phyloP scores from a whole-genome alignment of 1,140 invertebrate genomes.

The Plectus sambesii region DNA sequence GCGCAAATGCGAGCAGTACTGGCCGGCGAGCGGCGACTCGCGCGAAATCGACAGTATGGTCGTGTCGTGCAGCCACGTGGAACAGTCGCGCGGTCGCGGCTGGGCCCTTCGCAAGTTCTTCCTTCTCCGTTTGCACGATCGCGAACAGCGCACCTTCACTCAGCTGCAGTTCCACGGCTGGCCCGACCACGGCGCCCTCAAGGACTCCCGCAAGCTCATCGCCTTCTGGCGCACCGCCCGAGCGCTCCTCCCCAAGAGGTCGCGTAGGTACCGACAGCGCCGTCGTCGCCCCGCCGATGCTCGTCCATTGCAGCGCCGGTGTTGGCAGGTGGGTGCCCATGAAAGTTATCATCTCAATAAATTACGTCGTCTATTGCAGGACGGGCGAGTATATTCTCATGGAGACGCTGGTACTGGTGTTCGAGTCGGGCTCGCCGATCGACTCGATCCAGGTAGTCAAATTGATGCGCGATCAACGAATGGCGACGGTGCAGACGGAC shows the following conservation, averaged over 20 bases:
- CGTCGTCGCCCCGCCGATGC: too few species aligned
- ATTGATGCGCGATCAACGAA: neutral
- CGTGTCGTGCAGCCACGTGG: too few species aligned
- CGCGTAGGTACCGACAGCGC: too few species aligned
- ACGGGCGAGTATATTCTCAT: too few species aligned
- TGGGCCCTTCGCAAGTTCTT: neutral
- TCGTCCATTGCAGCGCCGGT: too few species aligned
- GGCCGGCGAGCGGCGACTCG: too few species aligned
- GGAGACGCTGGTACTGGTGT: too few species aligned
- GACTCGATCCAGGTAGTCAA: neutral
- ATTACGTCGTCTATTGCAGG: too few species aligned
- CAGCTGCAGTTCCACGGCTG: neutral
- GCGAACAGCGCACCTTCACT: neutral
- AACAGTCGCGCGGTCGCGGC: neutral
- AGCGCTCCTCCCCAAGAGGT: too few species aligned
- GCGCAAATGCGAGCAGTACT: slow-evolving; percentile 22
- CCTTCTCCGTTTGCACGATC: neutral
- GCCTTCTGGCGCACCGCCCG: neutral
- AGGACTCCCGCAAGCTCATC: neutral
- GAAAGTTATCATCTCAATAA: too few species aligned
- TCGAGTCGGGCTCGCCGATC: neutral
- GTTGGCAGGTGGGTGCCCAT: too few species aligned
- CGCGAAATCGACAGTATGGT: too few species aligned
- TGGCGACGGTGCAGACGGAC: neutral
- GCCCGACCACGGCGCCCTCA: neutral